Evolutionary conservation across 1,140 invertebrate genomes (phyloP), one percentile per base, ranked within the genome.

Genomic region (Wasmannia auropunctata): DNA sequence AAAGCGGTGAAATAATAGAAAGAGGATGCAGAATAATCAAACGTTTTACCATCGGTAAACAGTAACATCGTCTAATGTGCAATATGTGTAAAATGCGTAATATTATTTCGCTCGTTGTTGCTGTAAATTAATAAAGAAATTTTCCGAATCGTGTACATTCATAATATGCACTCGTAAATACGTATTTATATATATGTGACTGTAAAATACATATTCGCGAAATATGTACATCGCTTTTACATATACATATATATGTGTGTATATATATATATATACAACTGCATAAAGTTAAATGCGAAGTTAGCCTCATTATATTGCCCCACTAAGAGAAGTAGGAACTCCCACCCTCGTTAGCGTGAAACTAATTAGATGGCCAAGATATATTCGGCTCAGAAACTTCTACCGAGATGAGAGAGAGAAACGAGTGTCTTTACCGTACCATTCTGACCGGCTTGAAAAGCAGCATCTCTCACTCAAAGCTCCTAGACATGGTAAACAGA

Each of bases 301-400:
- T 83, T 81, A 72, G 49, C 51, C 40, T 49, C 67, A 54, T 74
- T 83, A 74, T 60, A 58, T 67, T 83, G 49, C 14, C 28, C 67
- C 79, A 72, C 67, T 58, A 58, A 74, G 51, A 83, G 37, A 58
- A 74, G 37, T 43, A 31, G 14, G 16, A 46, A 62, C 25, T 84
- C 49, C 14, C 58, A 19, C n/a, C 19, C 51, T 74, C 51, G 51
- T 43, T 83, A 74, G 40, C 37, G 49, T 40, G 31, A 80, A 80
- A 69, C 51, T 83, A 72, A 83, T 83, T 83, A 83, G 40, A 83
- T 74, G 40, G 67, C 69, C 79, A 46, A 72, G 67, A 83, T 83
- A 74, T 83, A 83, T 83, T 72, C 25, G 67, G 28, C 79, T 43
- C 40, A 46, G 54, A 72, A n/a, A 83, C 51, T 72, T 81, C 6